These are phyloP conservation scores for Ia io DNA, from an alignment of 2,113 vertebrate species.

Conservation along the genomic window DNA sequence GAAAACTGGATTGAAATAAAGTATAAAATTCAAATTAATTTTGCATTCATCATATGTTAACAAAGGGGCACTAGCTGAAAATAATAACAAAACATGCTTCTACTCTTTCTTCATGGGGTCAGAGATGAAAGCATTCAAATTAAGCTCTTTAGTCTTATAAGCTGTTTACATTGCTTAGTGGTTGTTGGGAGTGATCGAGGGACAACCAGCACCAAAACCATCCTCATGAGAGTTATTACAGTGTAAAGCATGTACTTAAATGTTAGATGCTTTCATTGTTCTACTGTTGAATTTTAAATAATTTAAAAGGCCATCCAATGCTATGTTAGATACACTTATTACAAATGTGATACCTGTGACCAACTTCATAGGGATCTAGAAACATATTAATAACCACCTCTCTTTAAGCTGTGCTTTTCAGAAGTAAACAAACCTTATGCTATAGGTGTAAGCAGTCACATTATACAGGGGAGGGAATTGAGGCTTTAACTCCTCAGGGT, in stretches of 20 bases:
- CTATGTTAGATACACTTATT: background rate
- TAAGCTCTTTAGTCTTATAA: background rate
- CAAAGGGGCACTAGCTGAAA: background rate
- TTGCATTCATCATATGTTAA: background rate
- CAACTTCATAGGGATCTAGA: background rate
- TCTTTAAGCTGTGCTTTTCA: background rate
- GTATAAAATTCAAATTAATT: slow-evolving; percentile 31
- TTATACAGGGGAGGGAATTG: background rate
- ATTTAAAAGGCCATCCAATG: background rate
- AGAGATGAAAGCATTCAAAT: background rate
- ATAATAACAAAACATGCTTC: background rate
- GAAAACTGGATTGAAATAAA: background rate
- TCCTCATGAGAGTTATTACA: background rate
- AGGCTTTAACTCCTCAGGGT: background rate
- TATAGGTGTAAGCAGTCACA: background rate
- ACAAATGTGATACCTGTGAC: background rate
- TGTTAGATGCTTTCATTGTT: background rate
- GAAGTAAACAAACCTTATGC: background rate
- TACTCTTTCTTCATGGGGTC: background rate
- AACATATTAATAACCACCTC: background rate
- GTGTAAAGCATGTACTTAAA: background rate
- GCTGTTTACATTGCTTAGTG: background rate
- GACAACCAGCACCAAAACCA: background rate
- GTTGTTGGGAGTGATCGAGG: background rate
- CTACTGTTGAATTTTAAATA: background rate